Conservation (phyloP, 2,113 vertebrate species). For the Poecile atricapillus region DNA sequence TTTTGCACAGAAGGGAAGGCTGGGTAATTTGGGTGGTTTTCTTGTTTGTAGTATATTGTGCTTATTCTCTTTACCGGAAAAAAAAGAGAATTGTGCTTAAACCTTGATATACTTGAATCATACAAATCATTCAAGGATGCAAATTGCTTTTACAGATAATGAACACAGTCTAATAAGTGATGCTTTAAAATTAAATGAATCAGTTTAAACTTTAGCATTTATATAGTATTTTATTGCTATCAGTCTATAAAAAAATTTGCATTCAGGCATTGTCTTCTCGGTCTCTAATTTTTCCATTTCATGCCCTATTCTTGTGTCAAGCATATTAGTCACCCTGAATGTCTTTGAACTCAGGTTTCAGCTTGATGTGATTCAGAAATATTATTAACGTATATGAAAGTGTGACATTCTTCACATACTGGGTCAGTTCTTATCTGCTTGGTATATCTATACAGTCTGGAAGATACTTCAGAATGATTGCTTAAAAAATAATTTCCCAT, state of each 20-base stretch:
- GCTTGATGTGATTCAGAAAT: not conserved
- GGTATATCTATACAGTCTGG: not conserved
- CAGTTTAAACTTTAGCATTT: not conserved
- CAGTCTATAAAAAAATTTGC: not conserved
- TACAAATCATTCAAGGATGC: not conserved
- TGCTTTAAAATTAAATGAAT: not conserved
- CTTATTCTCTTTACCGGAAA: not conserved
- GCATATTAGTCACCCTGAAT: not conserved
- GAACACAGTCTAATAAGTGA: not conserved
- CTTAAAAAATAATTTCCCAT: not conserved
- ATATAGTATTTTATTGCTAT: not conserved
- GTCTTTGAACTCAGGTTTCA: not conserved
- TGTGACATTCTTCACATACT: not conserved
- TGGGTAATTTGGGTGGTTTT: not conserved
- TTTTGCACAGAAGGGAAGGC: not conserved
- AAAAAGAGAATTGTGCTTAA: not conserved
- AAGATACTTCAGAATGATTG: not conserved
- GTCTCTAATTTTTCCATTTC: not conserved
- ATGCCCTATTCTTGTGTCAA: not conserved
- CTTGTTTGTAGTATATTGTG: not conserved
- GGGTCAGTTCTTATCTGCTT: not conserved
- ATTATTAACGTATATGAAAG: not conserved
- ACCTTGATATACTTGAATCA: not conserved
- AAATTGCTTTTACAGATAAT: not conserved
- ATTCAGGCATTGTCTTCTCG: rapidly evolving